phyloP scores from a whole-genome alignment of 2,113 vertebrate genomes.

The Pogonocichla stellata region DNA sequence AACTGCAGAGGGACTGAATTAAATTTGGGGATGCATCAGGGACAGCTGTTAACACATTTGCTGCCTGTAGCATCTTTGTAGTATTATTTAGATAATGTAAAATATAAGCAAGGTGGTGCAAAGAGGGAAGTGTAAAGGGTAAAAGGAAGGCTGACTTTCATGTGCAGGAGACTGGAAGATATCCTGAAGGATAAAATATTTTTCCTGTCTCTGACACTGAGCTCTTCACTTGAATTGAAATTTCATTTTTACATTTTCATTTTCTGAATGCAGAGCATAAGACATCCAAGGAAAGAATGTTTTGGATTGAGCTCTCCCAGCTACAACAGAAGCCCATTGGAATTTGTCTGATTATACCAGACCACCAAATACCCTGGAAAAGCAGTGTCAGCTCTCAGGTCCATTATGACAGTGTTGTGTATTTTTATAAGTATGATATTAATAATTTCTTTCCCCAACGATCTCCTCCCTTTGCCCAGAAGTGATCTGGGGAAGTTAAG shows the following conservation, averaged over 20 bases:
- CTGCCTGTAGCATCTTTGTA: background rate
- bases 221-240: background rate
- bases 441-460: background rate
- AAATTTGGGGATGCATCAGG: background rate
- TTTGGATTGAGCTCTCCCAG: background rate
- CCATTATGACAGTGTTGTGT: fast-evolving
- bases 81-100: background rate
- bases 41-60: background rate
- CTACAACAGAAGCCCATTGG: background rate
- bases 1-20: background rate
- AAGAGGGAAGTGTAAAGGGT: background rate
- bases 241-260: background rate
- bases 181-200: background rate
- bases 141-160: background rate
- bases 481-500: background rate
- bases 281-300: background rate
- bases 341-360: background rate
- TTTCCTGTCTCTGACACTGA: background rate
- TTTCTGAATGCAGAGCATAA: background rate
- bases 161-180: background rate
- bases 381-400: background rate
- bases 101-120: background rate
- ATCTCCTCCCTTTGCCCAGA: background rate
- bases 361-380: background rate
- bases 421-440: background rate